Evolutionary conservation across 2,113 vertebrate species (phyloP), one percentile per base, ranked within the genome.

Genomic region (Gopherus evgoodei): DNA sequence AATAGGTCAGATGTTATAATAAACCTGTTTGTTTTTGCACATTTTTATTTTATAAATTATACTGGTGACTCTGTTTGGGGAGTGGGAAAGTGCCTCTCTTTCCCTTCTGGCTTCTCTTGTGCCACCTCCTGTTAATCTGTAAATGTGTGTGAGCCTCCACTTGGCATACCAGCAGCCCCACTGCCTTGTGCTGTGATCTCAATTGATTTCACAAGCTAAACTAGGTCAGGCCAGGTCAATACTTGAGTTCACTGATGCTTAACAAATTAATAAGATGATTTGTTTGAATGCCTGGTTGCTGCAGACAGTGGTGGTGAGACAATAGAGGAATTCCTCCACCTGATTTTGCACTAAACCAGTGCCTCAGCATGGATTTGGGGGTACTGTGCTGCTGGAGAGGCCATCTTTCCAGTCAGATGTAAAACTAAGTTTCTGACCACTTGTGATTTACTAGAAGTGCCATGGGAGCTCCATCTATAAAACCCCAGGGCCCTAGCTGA

Each of bases 81-180:
- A 31, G 10, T 44, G n/a, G n/a, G 27, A 56, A 27, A 88, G 22
- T 5, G 11, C 56, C 80, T 31, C 72, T 57, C 3, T 24, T 83
- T 65, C 79, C n/a, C 57, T 79, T 62, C 13, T 35, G 1, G 13
- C 21, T 52, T 53, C 22, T 76, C 27, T 72, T 0, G 0, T 54
- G 8, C n/a, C 76, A 85, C 31, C 12, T 24, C 44, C 54, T 27
- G 14, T 14, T 86, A 57, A 92, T 52, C 10, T 1, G 0, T 59
- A 5, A 65, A 11, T 16, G 12, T 79, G 10, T 25, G 4, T 47
- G 78, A 65, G 69, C 11, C 42, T 47, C 75, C 2, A 16, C 42
- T 47, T 16, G 27, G 4, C 0, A 8, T 35, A 21, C 3, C 0
- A 1, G 35, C 50, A 65, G 21, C 53, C 3, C 1, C 2, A 0